A percentile compares a stretch with the other conserved stretches of the same genome.
These are phyloP conservation scores for Marcusenius ussheri DNA, from an alignment of 2,113 vertebrate genomes.

Conservation along the genomic window DNA sequence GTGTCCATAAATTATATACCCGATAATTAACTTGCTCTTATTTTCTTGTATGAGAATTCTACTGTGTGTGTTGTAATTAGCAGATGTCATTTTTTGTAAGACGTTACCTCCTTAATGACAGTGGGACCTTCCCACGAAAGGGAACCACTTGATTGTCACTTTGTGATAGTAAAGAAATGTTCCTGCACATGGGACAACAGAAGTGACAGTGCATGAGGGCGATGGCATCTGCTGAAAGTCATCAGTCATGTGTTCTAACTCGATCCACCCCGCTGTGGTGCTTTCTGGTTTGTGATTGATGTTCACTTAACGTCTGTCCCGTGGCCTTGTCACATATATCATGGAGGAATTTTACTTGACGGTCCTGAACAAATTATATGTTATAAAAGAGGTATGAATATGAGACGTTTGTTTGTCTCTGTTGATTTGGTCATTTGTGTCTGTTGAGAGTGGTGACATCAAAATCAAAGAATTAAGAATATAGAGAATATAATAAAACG, in stretches of 20 bases:
- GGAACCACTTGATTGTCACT: too few relatives aligned
- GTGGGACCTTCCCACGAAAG: background rate
- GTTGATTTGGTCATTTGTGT: conserved; percentile 10
- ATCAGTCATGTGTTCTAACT: conserved; percentile 18
- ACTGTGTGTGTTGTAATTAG: background rate
- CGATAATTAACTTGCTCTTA: background rate
- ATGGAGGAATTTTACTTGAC: background rate
- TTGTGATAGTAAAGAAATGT: background rate
- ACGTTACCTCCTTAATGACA: background rate
- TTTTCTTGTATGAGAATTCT: background rate
- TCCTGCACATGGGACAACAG: background rate
- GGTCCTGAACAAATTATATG: background rate
- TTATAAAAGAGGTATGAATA: background rate
- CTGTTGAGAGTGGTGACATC: background rate
- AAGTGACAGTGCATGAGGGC: background rate
- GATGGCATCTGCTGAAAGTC: background rate
- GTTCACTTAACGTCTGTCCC: background rate
- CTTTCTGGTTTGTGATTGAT: background rate
- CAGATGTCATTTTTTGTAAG: background rate
- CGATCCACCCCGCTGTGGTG: conserved; percentile 4
- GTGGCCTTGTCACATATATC: background rate
- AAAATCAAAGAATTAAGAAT: background rate
- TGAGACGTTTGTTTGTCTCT: background rate
- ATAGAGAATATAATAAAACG: background rate
- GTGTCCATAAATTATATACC: background rate